Base-by-base conservation (phyloP, 2,888 invertebrate genomes). In the Noctuana brunneofusca region DNA sequence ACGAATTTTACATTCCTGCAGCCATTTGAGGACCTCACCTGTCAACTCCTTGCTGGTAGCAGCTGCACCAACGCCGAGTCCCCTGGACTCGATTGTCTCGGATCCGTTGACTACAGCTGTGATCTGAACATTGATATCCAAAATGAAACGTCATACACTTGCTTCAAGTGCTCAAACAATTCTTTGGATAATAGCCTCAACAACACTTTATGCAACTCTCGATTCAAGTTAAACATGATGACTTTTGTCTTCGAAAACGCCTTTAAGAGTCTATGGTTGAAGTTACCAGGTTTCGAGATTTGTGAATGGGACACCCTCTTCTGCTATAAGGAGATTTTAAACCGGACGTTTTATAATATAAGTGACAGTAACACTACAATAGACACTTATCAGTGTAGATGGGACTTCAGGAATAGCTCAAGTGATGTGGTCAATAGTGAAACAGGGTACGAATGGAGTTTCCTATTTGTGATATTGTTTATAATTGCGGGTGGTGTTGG, bases 401-500 rank as follows among this genome's bases (percentile, higher is more conserved):
- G 86, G 78, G 83, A 80, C 66, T 79, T 74, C 66, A 74, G 75
- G 35, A 89, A 87, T 69, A 70, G 69, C 43, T 80, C 84, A 0
- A 74, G 74, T 32, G 77, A 73, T 24, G 71, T 73, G 38, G 64
- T 75, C 11, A 70, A 67, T 35, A 75, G 73, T 67, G 81, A 78
- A 66, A 72, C 71, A 30, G 78, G 86, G 14, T 95, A 95, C 79
- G 96, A 96, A 76, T 97, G 96, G 96, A 95, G 94, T 84, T 97
- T 96, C 82, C 88, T 97, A 68, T 95, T 97, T 87, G 96, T 97
- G 75, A 93, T 96, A 71, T 92, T 96, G 75, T 96, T 98, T 83
- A 97, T 98, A 80, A 91, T 96, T 68, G 97, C 97, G 24, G 97
- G 98, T 24, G 96, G 97, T 24, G 86, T 97, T 63, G 98, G 98